Base-by-base conservation (phyloP, 2,113 vertebrate genomes). In the Phyllopteryx taeniolatus region DNA sequence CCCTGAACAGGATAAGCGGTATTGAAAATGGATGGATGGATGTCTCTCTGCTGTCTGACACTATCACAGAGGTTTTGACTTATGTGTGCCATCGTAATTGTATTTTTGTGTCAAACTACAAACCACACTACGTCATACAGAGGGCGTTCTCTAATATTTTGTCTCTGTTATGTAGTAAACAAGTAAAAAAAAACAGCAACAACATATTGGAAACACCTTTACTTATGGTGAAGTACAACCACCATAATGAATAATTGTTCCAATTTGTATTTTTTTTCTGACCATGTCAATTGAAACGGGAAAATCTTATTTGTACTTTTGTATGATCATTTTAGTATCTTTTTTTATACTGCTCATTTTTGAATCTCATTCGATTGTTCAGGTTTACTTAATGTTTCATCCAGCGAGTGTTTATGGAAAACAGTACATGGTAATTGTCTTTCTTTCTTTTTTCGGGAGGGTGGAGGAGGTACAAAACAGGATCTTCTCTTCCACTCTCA, bases 401-500 rank as follows among this genome's bases (percentile, higher is more conserved):
- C 35, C 35, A 12, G 19, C 10, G 35, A 63, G 39, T 35, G 2
- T 63, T 12, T 63, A 11, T 63, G 8, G 35, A 63, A 63, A 63
- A 42, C 10, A 63, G 27, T 63, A 57, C 73, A 62, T 27, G 54
- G 43, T 44, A 57, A 49, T 56, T 64, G 46, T 43, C 61, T 73
- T 71, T 67, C n/a, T 51, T 63, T 47, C 39, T 49, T 67, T 51
- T 44, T 69, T 71, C 8, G 53, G 47, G 20, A 17, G 39, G 46
- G 67, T 47, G 64, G 22, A 66, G 11, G 64, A 66, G 43, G 62
- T 76, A 73, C 83, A 74, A 60, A 3, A 65, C 72, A 79, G 83
- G 71, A 78, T 87, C 69, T 64, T 80, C 78, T 77, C 79, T 68
- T 80, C 75, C 68, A 75, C 59, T 27, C 80, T 86, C 78, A 76